Evolutionary conservation across 2,113 vertebrate genomes (phyloP).

Genomic region (Callithrix jacchus): DNA sequence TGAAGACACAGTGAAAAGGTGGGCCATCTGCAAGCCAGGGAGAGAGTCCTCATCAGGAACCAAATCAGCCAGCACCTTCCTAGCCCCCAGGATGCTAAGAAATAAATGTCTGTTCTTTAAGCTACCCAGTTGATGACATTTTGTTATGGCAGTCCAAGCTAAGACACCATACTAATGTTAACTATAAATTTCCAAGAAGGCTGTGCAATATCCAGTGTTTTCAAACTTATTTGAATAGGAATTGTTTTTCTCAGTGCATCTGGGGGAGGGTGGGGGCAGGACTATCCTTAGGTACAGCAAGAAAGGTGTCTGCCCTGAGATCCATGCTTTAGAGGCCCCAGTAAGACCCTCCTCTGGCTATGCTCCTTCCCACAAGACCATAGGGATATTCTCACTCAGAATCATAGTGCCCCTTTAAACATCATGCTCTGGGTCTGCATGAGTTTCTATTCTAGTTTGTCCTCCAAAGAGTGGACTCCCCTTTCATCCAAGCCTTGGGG

Average conservation of each 20-base stretch:
- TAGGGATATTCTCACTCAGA: neutral
- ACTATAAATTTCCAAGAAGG: neutral
- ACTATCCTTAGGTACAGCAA: neutral
- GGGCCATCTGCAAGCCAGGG: neutral
- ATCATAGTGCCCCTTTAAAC: neutral
- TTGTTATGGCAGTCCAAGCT: neutral
- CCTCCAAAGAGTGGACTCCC: neutral
- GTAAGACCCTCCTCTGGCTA: neutral
- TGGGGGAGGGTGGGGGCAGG: neutral
- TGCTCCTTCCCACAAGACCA: neutral
- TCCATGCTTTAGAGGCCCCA: neutral
- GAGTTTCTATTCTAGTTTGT: neutral
- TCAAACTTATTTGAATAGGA: slow-evolving; percentile 12
- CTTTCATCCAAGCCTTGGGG: neutral
- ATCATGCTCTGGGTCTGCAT: neutral
- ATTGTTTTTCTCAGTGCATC: neutral
- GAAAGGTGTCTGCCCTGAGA: neutral
- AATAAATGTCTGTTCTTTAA: neutral
- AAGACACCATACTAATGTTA: neutral
- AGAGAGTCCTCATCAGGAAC: neutral
- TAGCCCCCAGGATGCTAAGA: neutral
- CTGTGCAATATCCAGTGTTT: neutral
- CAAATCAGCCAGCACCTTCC: neutral
- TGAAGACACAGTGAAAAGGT: neutral
- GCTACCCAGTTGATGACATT: neutral